Evolutionary conservation across 2,888 invertebrate species (phyloP).

Genomic region (Operophtera brumata): DNA sequence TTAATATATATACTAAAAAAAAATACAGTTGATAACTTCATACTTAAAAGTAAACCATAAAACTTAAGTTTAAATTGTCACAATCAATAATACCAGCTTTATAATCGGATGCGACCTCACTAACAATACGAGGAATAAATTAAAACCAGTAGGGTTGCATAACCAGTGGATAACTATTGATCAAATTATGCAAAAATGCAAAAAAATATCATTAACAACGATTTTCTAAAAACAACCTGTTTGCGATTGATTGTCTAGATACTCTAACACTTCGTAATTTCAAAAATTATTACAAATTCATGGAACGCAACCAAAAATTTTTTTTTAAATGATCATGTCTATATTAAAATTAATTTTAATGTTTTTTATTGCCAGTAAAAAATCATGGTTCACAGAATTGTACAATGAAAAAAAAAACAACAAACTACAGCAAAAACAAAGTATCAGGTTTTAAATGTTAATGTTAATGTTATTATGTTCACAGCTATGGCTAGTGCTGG

Average conservation of each 20-base stretch:
- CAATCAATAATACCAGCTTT: constrained; percentile 1
- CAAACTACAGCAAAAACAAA: no score
- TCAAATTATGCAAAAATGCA: neutral
- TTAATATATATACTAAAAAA: no score
- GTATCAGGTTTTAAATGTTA: neutral
- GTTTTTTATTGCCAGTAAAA: no score
- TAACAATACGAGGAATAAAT: constrained; percentile 12
- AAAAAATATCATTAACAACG: neutral
- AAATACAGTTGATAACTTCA: no score
- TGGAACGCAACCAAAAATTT: no score
- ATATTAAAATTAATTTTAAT: no score
- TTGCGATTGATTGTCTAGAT: neutral
- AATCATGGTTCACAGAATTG: no score
- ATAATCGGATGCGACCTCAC: constrained; percentile 3
- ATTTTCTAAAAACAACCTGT: neutral
- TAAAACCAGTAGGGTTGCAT: constrained; percentile 1
- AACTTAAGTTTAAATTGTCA: neutral
- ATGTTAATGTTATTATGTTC: constrained; percentile 49
- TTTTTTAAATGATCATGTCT: no score
- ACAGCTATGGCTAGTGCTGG: constrained; percentile 82
- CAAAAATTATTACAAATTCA: no score
- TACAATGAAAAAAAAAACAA: no score
- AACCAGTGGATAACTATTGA: neutral
- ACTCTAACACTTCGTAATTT: no score
- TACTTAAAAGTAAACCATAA: no score